A percentile compares a stretch with the other conserved stretches of the same genome.
Conservation (phyloP, 2,797 vertebrate genomes). For the Antennarius maculatus region DNA sequence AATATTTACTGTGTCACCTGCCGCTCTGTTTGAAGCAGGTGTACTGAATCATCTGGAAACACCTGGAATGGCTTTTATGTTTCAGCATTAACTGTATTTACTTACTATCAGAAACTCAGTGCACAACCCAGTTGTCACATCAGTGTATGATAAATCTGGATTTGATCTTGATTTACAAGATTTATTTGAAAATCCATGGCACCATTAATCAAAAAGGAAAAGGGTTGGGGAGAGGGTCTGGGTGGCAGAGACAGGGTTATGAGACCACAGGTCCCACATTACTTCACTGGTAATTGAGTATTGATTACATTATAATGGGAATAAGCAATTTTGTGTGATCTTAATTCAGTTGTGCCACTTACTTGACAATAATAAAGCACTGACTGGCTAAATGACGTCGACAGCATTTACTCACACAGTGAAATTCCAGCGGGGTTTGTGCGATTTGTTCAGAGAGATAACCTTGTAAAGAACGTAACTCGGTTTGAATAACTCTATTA, state of each 20-base stretch:
- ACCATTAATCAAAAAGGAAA: slow-evolving; percentile 66
- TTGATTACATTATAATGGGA: slow-evolving; percentile 76
- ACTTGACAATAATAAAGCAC: slow-evolving; percentile 49
- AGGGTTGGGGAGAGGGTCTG: slow-evolving; percentile 18
- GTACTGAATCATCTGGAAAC: neutral
- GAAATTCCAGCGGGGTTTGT: slow-evolving; percentile 37
- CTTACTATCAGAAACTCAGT: neutral
- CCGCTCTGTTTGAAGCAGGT: neutral
- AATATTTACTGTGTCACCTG: slow-evolving; percentile 1
- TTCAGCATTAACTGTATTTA: slow-evolving; percentile 5
- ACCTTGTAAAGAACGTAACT: slow-evolving; percentile 38
- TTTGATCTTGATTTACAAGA: slow-evolving; percentile 46
- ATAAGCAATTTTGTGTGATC: slow-evolving; percentile 72
- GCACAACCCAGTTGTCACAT: slow-evolving; percentile 1
- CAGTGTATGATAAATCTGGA: slow-evolving; percentile 27
- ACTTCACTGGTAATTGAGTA: slow-evolving; percentile 76
- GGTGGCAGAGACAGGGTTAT: slow-evolving; percentile 47
- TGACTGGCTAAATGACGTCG: slow-evolving; percentile 50
- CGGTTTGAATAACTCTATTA: slow-evolving; percentile 45
- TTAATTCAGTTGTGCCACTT: slow-evolving; percentile 68
- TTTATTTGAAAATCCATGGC: slow-evolving; percentile 58
- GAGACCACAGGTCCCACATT: slow-evolving; percentile 58
- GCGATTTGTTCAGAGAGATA: slow-evolving; percentile 35
- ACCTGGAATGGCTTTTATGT: neutral
- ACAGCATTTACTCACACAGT: slow-evolving; percentile 51